These are phyloP conservation scores for Cuculus canorus DNA, from an alignment of 2,797 vertebrate genomes.

Conservation along the genomic window DNA sequence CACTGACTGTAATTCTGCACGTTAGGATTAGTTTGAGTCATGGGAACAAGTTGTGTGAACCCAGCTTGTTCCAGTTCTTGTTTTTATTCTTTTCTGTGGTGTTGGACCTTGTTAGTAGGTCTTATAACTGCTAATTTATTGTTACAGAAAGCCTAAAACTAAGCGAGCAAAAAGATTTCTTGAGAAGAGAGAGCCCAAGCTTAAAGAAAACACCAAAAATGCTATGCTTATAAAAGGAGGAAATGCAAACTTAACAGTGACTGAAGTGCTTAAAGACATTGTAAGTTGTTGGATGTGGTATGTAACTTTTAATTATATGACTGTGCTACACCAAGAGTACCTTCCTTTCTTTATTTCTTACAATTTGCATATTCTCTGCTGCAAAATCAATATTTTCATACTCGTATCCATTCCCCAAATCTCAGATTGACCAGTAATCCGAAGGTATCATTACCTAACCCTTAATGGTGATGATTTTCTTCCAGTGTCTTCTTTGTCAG, in stretches of 20 bases:
- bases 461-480: background rate
- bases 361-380: background rate
- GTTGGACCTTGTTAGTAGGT: background rate
- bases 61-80: background rate
- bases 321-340: background rate
- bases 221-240: constrained; percentile 96
- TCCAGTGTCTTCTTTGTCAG: background rate
- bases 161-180: constrained; percentile 93
- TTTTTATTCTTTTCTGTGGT: background rate
- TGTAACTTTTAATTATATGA: background rate
- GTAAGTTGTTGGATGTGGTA: constrained; percentile 71
- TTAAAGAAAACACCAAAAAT: constrained; percentile 88
- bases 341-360: background rate
- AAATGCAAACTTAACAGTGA: constrained; percentile 86
- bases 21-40: background rate
- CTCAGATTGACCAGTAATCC: background rate
- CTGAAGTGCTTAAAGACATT: constrained; percentile 88
- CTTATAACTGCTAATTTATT: constrained; percentile 24
- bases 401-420: background rate
- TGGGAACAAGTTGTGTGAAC: background rate
- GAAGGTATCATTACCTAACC: background rate
- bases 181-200: constrained; percentile 87
- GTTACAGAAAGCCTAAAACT: constrained; percentile 90
- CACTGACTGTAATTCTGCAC: background rate
- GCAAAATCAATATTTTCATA: background rate